Evolutionary conservation across 1,140 invertebrate genomes (phyloP), one percentile per base, ranked within the genome.

Genomic region (Nylanderia fulva): DNA sequence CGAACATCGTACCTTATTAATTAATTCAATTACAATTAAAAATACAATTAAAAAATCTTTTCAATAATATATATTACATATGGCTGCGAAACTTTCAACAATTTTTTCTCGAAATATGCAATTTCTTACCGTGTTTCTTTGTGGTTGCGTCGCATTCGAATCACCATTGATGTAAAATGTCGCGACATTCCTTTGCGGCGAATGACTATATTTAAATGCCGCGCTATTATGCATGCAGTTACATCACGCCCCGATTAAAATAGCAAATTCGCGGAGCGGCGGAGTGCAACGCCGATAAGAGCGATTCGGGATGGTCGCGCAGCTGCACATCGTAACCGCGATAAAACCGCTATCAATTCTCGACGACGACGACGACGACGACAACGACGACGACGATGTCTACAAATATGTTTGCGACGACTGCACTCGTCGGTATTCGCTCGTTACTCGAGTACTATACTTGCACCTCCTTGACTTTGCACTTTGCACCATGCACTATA

Each of bases 221-320:
- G 27, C 39, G 45, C 61, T 89, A 76, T 89, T 89, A 89, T 89
- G 88, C 63, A 76, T 89, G 56, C 77, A 27, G 74, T 90, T 90
- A 90, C 88, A 89, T 90, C 88, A 90, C 61, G 56, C 52, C 29
- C 24, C 54, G 87, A 89, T 90, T 89, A 86, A 90, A 90, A 90
- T 90, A 90, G 88, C 79, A 71, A 86, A 86, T 75, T 83, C 69
- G 69, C 87, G 84, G 76, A 86, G 15, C 9, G 33, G 15, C 13
- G 76, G 54, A 82, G 69, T 68, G 58, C 33, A 58, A n/a, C 45
- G 33, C 27, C 52, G 45, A 42, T 63, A 61, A 75, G 39, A 52
- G 0, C 69, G 85, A 84, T 88, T 45, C 63, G 24, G 64, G 52
- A 11, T 24, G 29, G 56, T 24, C 60, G 45, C 39, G 58, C 88